Evolutionary conservation across 2,797 vertebrate species (phyloP).

Genomic region (Lepilemur ruficaudatus): DNA sequence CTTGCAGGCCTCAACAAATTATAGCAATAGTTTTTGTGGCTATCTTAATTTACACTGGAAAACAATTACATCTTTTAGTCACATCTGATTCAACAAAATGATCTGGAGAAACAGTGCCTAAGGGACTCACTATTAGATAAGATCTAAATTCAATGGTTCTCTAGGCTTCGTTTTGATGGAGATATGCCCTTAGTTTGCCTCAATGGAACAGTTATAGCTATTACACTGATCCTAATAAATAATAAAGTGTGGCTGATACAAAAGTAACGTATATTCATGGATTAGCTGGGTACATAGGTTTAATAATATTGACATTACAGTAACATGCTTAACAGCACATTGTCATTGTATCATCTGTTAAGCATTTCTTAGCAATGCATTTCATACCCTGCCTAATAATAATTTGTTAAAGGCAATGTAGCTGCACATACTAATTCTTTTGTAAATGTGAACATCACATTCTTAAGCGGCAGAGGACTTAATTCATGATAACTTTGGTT

Average conservation of each 20-base stretch:
- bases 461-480: slow-evolving; percentile 84
- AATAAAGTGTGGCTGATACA: slow-evolving; percentile 81
- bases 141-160: slow-evolving; percentile 12
- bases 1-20: background rate
- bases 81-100: slow-evolving; percentile 60
- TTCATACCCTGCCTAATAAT: slow-evolving; percentile 85
- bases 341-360: slow-evolving; percentile 88
- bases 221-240: slow-evolving; percentile 83
- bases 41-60: slow-evolving; percentile 33
- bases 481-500: slow-evolving; percentile 83
- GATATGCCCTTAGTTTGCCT: background rate
- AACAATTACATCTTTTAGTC: slow-evolving; percentile 25
- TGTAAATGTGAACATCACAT: slow-evolving; percentile 84
- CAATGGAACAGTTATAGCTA: slow-evolving; percentile 76
- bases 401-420: slow-evolving; percentile 86
- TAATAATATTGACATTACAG: slow-evolving; percentile 88
- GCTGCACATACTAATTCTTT: slow-evolving; percentile 86
- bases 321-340: slow-evolving; percentile 85
- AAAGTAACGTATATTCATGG: slow-evolving; percentile 87
- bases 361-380: slow-evolving; percentile 87
- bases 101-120: background rate
- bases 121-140: background rate
- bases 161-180: background rate
- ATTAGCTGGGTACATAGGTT: slow-evolving; percentile 86
- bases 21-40: background rate